These are phyloP conservation scores for Alsophila aescularia DNA, from an alignment of 2,888 invertebrate genomes.

Conservation along the genomic window DNA sequence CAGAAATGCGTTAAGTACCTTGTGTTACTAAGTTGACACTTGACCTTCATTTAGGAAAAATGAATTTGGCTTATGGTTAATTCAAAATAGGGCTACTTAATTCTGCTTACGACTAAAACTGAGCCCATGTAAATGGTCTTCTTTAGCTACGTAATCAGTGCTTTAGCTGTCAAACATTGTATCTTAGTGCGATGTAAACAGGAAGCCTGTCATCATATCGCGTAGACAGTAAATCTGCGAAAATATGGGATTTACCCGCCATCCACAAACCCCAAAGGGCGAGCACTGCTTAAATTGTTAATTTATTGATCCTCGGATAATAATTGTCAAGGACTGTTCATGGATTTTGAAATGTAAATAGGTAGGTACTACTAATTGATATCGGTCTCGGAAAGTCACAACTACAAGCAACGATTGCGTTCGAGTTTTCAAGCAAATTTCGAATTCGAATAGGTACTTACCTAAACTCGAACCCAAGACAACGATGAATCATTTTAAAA, in stretches of 20 bases:
- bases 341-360: background rate
- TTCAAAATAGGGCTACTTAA: background rate
- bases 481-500: no score
- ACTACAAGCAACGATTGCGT: background rate
- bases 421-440: background rate
- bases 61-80: background rate
- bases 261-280: background rate
- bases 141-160: no score
- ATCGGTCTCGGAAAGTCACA: background rate
- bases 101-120: background rate
- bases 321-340: conserved; percentile 39
- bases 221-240: background rate
- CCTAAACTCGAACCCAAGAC: background rate
- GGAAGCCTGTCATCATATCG: background rate
- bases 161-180: conserved; percentile 29
- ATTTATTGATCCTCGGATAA: conserved; percentile 38
- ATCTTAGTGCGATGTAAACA: conserved; percentile 8
- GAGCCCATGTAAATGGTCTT: background rate
- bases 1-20: no score
- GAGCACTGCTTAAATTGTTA: conserved; percentile 13
- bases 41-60: background rate
- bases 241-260: background rate
- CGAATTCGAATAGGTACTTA: background rate
- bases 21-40: background rate
- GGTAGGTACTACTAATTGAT: background rate